phyloP scores from a whole-genome alignment of 1,140 invertebrate species.

The Metopolophium dirhodum region DNA sequence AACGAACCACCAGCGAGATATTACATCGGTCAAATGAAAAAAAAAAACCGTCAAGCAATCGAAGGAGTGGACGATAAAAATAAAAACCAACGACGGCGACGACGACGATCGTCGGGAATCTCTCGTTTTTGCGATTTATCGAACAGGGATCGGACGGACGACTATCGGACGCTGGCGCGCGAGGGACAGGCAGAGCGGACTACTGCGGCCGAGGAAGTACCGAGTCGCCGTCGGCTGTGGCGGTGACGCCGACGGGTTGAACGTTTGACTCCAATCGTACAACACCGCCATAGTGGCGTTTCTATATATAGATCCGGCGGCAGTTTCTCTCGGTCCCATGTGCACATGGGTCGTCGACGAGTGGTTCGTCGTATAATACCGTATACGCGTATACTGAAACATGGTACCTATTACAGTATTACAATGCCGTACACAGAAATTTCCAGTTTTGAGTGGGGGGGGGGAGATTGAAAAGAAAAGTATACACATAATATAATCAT shows the following conservation, averaged over 20 bases:
- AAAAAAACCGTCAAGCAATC: background rate
- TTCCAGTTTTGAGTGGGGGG: background rate
- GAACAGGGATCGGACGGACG: background rate
- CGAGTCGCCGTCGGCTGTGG: background rate
- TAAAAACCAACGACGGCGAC: background rate
- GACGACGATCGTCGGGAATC: background rate
- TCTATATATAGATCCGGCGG: conserved; percentile 51
- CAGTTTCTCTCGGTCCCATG: conserved; percentile 54
- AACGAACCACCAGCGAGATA: background rate
- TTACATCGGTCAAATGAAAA: background rate
- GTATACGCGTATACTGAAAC: background rate
- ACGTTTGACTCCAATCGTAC: conserved; percentile 26
- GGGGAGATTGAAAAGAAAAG: background rate
- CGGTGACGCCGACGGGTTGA: background rate
- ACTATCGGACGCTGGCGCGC: background rate
- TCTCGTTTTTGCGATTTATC: background rate
- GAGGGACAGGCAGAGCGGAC: background rate
- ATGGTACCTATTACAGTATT: background rate
- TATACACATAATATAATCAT: too few relatives aligned
- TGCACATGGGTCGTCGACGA: conserved; percentile 43
- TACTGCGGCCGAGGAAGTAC: conserved; percentile 23
- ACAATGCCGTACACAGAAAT: background rate
- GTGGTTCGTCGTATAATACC: background rate
- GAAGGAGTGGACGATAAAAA: background rate
- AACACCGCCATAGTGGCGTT: background rate